Evolutionary conservation across 2,113 vertebrate genomes (phyloP).

Genomic region (Alligator mississippiensis): DNA sequence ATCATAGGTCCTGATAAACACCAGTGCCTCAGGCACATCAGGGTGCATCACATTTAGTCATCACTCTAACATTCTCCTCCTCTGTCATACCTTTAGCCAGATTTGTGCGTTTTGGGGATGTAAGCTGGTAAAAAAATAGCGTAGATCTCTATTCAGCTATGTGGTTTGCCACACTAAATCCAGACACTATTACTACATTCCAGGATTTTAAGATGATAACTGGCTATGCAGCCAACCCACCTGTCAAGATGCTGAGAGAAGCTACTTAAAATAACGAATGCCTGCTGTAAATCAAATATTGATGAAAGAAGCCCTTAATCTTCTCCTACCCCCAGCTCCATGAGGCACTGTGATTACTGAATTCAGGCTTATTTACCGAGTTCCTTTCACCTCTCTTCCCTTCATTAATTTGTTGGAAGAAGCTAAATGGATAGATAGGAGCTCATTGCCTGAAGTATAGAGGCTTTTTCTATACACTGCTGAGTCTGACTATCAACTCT

Average conservation of each 20-base stretch:
- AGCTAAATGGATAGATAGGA: background rate
- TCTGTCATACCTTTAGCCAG: background rate
- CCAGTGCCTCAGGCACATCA: background rate
- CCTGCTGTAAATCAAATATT: conserved; percentile 54
- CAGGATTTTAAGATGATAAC: background rate
- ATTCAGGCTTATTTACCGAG: conserved; percentile 54
- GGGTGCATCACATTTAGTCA: background rate
- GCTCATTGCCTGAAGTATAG: background rate
- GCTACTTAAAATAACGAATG: conserved; percentile 54
- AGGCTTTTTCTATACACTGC: background rate
- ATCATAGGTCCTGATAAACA: background rate
- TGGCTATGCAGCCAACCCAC: conserved; percentile 34
- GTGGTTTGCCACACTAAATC: background rate
- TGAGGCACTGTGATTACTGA: background rate
- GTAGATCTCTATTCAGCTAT: background rate
- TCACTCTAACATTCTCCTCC: background rate
- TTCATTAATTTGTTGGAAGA: conserved; percentile 48
- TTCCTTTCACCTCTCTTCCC: conserved; percentile 46
- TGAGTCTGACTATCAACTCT: background rate
- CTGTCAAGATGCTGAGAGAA: conserved; percentile 38
- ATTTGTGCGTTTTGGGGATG: background rate
- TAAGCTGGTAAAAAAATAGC: background rate
- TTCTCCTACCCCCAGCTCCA: conserved; percentile 3
- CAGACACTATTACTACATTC: background rate
- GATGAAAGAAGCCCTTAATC: conserved; percentile 51